Evolutionary conservation across 2,113 vertebrate species (phyloP), one percentile per base, ranked within the genome.

Genomic region (Kryptolebias marmoratus): DNA sequence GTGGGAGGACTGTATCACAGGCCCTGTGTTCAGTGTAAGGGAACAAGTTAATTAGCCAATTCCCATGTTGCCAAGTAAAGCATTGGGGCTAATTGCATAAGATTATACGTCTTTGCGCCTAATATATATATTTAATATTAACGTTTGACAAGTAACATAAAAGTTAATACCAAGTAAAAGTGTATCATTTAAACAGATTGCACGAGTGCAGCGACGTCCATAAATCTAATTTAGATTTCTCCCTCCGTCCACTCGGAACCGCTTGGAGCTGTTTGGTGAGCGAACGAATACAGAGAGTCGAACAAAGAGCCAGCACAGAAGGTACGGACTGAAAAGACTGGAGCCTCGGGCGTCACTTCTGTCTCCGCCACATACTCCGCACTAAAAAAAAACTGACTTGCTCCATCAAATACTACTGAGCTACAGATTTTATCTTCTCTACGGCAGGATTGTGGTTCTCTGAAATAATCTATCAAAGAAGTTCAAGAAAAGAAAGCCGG

Each of bases 221-320:
- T 63, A 57, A 79, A 48, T 28, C 13, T 80, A 15, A 77, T 62
- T 77, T 68, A 70, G 68, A 86, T 68, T 71, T 53, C 60, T 10
- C 18, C 62, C 30, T 12, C 15, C 15, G 64, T 77, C 80, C 73
- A 58, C 50, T 71, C 50, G 12, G 22, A 27, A 28, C 2, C 36
- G 73, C 85, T 82, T 3, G 28, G 31, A 80, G 83, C 75, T 76
- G 83, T 83, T 81, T 83, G 68, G 75, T 80, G 52, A 85, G 80
- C 13, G 65, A 56, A 83, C 72, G 65, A 81, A 84, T 74, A 59
- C 72, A 72, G 27, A 81, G 73, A 81, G 73, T 65, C 65, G 53
- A 63, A 72, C 78, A 87, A 82, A 88, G 77, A 64, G 58, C 74
- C 11, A 65, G 68, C 44, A 78, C 79, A 86, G 75, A 84, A 75